Base-by-base conservation (phyloP, 1,140 invertebrate genomes). In the Apocrypta bakeri region DNA sequence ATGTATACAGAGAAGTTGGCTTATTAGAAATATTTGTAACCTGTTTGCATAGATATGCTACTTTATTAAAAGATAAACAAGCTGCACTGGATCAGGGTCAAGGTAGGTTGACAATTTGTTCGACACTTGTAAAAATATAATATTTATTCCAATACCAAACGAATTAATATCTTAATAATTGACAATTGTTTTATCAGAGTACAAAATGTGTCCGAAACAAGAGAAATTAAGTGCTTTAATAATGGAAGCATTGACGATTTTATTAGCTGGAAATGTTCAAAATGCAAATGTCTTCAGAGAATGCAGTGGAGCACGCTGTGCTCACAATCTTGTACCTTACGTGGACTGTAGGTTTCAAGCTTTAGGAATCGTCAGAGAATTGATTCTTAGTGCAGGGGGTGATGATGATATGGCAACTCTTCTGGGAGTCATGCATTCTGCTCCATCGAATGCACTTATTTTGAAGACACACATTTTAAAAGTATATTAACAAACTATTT, bases 1-100 rank as follows among this genome's bases (percentile, higher is more conserved):
- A 99, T 92, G 99, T 99, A 2, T 99, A 98, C 90, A 94, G 98
- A 85, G 99, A 99, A 93, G 98, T 99, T 64, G 98, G 99, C 21
- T 95, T 99, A 91, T 91, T 99, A 81, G 99, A 99, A 93, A 98
- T 99, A 9, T 96, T 99, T 89, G 97, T 98, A 0, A 97, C 96
- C n/a, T 98, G 97, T 92, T 93, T 99, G 8, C 96, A 96, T 84
- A 94, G 97, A 68, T 98, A 98, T 91, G 95, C 96, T 11, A 95
- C 95, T 12, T 93, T 96, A 73, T 90, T 97, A 6, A 96, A 96
- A 90, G 95, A 96, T 85, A 94, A 95, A 87, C 93, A 94, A 87
- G 90, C 88, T 84, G 92, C 90, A 64, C 82, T 88, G 21, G 88
- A 92, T 87, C 88, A 92, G 85, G 89, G 89, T 86, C 87, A 87